These are phyloP conservation scores for Lycodopsis pacificus DNA, from an alignment of 2,797 vertebrate genomes.

Conservation along the genomic window DNA sequence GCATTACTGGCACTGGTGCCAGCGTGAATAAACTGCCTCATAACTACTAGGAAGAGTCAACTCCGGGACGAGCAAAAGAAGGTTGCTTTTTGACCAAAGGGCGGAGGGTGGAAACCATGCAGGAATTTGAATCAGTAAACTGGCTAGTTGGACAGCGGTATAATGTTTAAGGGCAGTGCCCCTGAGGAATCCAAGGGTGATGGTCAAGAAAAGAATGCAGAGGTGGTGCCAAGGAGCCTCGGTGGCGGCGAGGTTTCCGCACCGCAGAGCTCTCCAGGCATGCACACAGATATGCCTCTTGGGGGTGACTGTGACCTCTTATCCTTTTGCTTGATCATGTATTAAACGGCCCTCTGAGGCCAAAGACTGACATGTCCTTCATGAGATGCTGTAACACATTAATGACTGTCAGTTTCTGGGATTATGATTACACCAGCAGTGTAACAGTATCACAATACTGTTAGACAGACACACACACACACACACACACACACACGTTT, in stretches of 20 bases:
- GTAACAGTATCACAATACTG: constrained; percentile 2
- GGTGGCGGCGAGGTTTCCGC: constrained; percentile 70
- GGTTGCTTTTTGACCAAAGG: constrained; percentile 70
- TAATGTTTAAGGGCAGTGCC: constrained; percentile 76
- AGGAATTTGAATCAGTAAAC: constrained; percentile 74
- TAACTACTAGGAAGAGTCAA: constrained; percentile 62
- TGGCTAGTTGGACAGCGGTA: constrained; percentile 67
- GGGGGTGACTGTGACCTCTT: constrained; percentile 60
- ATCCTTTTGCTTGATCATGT: constrained; percentile 50
- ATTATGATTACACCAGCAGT: constrained; percentile 44
- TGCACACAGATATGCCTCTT: constrained; percentile 56
- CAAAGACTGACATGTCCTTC: constrained; percentile 24
- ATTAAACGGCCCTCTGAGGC: constrained; percentile 33
- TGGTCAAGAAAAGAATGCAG: constrained; percentile 78
- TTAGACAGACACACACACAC: neutral
- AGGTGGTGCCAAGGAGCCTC: constrained; percentile 74
- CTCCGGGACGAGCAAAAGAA: constrained; percentile 62
- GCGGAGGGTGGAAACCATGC: constrained; percentile 72
- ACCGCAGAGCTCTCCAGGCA: constrained; percentile 60
- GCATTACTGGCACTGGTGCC: constrained; percentile 59
- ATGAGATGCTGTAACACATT: constrained; percentile 31
- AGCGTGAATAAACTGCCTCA: constrained; percentile 60
- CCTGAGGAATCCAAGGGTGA: constrained; percentile 78
- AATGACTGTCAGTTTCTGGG: constrained; percentile 32
- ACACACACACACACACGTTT: neutral